Conservation (phyloP, 2,797 vertebrate genomes). For the Huso huso region DNA sequence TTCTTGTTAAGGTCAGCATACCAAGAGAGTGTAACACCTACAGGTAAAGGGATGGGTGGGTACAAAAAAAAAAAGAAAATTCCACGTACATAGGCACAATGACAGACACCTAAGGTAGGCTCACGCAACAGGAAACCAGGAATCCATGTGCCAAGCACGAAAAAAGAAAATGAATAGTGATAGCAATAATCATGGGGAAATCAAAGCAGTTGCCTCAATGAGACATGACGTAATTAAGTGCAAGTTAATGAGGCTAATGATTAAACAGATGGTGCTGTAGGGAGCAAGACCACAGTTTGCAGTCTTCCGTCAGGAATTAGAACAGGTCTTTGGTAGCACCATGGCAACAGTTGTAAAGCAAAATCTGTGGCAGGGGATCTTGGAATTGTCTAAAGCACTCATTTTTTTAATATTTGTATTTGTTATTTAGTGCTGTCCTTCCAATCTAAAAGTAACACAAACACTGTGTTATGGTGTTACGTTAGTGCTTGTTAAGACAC, state of each 20-base stretch:
- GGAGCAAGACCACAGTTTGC: slow-evolving; percentile 20
- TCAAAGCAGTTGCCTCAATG: slow-evolving; percentile 44
- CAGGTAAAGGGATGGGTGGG: background rate
- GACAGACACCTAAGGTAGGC: background rate
- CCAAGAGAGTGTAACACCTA: background rate
- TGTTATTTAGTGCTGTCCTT: too few species aligned
- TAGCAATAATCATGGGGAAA: background rate
- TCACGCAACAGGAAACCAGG: slow-evolving; percentile 20
- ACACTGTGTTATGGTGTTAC: too few species aligned
- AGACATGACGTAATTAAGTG: slow-evolving; percentile 63
- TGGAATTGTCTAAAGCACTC: too few species aligned
- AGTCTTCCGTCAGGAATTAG: slow-evolving; percentile 31
- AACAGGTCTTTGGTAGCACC: slow-evolving; percentile 20
- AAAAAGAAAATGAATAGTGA: background rate
- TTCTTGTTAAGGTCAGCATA: background rate
- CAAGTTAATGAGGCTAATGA: slow-evolving; percentile 65
- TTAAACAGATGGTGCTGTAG: slow-evolving; percentile 65
- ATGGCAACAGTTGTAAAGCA: slow-evolving; percentile 25
- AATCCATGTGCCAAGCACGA: background rate
- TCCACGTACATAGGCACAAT: too few species aligned
- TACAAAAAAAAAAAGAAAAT: slow-evolving; percentile 11
- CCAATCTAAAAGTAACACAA: too few species aligned
- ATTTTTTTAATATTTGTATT: too few species aligned
- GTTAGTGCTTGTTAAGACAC: too few species aligned
- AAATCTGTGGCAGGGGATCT: slow-evolving; percentile 16